phyloP scores from a whole-genome alignment of 1,140 invertebrate species.

The Drosophila virilis region DNA sequence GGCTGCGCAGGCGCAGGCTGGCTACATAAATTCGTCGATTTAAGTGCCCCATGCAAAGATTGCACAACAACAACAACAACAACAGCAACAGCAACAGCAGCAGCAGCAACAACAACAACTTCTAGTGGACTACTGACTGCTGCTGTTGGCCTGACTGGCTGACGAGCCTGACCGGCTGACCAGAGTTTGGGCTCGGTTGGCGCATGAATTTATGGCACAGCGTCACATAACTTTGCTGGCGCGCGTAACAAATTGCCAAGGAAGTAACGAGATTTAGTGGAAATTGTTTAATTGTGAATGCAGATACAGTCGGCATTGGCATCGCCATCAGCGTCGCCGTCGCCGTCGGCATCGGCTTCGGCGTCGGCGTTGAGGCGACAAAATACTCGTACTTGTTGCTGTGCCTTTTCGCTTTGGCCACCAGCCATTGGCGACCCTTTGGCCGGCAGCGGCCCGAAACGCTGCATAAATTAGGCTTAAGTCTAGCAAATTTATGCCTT shows the following conservation, averaged over 20 bases:
- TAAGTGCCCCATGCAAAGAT: slow-evolving; percentile 77
- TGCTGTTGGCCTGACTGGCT: slow-evolving; percentile 14
- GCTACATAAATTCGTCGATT: slow-evolving; percentile 81
- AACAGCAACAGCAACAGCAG: slow-evolving; percentile 28
- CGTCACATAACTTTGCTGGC: slow-evolving; percentile 84
- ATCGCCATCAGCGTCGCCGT: background rate
- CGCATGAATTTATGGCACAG: slow-evolving; percentile 82
- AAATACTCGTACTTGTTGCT: slow-evolving; percentile 72
- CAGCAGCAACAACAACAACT: slow-evolving; percentile 13
- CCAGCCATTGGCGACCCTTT: slow-evolving; percentile 58
- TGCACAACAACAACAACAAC: slow-evolving; percentile 49
- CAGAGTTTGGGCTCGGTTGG: slow-evolving; percentile 61
- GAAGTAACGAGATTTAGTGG: slow-evolving; percentile 84
- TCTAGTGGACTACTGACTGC: slow-evolving; percentile 25
- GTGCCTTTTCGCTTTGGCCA: slow-evolving; percentile 24
- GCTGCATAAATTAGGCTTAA: slow-evolving; percentile 84
- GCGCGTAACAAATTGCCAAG: slow-evolving; percentile 84
- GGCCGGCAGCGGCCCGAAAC: slow-evolving; percentile 48
- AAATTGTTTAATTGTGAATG: slow-evolving; percentile 84
- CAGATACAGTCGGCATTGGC: slow-evolving; percentile 66
- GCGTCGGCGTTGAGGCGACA: slow-evolving; percentile 19
- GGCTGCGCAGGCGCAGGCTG: slow-evolving; percentile 64
- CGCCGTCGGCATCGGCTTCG: background rate
- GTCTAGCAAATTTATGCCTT: slow-evolving; percentile 84
- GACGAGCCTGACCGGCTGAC: slow-evolving; percentile 27